Evolutionary conservation across 2,113 vertebrate species (phyloP), one percentile per base, ranked within the genome.

Genomic region (Protobothrops mucrosquamatus): DNA sequence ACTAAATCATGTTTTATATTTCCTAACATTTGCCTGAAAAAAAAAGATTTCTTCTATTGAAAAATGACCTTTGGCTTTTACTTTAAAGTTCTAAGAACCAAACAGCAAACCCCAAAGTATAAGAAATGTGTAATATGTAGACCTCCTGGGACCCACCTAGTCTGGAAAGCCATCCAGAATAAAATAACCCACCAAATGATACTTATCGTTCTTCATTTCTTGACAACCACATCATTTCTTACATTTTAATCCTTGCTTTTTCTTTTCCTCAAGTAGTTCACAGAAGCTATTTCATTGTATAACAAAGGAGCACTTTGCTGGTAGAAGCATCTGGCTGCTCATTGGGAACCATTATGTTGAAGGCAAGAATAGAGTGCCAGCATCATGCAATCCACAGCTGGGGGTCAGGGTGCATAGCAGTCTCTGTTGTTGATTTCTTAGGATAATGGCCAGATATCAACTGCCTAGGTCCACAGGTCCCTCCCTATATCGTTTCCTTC

Each of bases 71-170:
- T 88, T 81, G 29, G 7, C 88, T 88, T 64, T 91, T 57, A 12
- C 69, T 91, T 69, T 91, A 56, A 91, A 93, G 20, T 91, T 87
- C 46, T 86, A 46, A 85, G 89, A 91, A 91, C 8, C 69, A 81
- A 92, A 86, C 26, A 89, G 59, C 34, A 92, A 74, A 87, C 26
- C 34, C 69, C 56, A 88, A 87, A 90, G 57, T 87, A 81, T 23
- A 59, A 90, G 59, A 64, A 86, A 90, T 15, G 85, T 87, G 22
- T 55, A 48, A 69, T 64, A 87, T 85, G 56, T 55, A 54, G 48
- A 51, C 20, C 56, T 3, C 55, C 87, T 26, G 15, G 51, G 59
- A 89, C 34, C 8, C 29, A 8, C 89, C 34, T 18, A 46, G 8
- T 9, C 46, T 43, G 5, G n/a, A 93, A 89, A 54, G 34, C 24